These are phyloP conservation scores for Uria lomvia DNA, from an alignment of 2,113 vertebrate genomes.

Conservation along the genomic window DNA sequence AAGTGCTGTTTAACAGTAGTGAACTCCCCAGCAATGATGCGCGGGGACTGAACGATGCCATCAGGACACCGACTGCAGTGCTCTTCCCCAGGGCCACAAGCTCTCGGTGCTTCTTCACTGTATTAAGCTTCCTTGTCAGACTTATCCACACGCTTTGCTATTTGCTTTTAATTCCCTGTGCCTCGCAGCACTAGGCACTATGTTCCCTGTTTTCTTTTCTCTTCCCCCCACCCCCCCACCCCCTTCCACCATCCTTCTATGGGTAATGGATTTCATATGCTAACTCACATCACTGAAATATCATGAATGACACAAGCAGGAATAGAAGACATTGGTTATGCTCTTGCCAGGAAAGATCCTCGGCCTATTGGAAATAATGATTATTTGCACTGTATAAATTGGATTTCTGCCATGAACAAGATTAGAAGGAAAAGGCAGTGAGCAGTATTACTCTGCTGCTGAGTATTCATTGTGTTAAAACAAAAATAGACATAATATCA, in stretches of 20 bases:
- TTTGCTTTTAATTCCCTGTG: constrained; percentile 27
- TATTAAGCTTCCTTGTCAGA: neutral
- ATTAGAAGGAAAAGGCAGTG: constrained; percentile 34
- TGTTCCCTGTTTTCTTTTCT: neutral
- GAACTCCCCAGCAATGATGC: neutral
- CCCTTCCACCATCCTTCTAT: neutral
- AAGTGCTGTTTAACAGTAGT: neutral
- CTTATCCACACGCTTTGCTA: neutral
- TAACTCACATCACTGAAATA: constrained; percentile 6
- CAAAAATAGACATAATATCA: constrained; percentile 44
- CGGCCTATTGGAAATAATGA: constrained; percentile 35
- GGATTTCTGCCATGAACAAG: constrained; percentile 54
- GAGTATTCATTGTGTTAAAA: constrained; percentile 30
- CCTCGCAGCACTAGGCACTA: neutral
- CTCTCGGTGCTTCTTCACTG: neutral
- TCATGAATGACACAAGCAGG: constrained; percentile 26
- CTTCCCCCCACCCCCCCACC: neutral
- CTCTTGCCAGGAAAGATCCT: constrained; percentile 25
- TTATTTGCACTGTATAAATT: constrained; percentile 47
- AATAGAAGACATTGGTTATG: constrained; percentile 25
- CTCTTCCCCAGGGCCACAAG: neutral
- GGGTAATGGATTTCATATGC: constrained; percentile 23
- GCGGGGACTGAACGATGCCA: neutral
- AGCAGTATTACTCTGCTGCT: neutral
- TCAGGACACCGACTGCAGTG: neutral